phyloP scores from a whole-genome alignment of 2,113 vertebrate species.

The Aphyosemion australe region DNA sequence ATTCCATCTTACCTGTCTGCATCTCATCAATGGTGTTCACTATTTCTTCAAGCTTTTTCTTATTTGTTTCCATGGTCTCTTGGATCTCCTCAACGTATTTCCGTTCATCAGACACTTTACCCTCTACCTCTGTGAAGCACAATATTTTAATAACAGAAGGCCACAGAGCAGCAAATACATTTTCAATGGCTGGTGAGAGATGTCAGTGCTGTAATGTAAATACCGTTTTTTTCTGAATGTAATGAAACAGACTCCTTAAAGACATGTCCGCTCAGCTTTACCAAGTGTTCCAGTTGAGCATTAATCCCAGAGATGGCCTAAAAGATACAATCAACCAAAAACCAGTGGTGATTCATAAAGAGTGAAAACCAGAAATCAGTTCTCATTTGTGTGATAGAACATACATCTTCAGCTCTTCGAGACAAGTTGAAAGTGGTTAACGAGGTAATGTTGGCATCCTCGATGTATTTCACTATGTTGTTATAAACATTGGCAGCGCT shows the following conservation, averaged over 20 bases:
- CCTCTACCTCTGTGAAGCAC: slow-evolving; percentile 75
- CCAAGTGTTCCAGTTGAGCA: slow-evolving; percentile 83
- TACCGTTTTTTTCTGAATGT: slow-evolving; percentile 77
- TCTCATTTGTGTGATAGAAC: slow-evolving; percentile 44
- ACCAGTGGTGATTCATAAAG: neutral
- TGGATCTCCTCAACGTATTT: slow-evolving; percentile 83
- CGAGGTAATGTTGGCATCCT: slow-evolving; percentile 85
- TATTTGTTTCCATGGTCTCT: slow-evolving; percentile 77
- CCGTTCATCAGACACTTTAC: slow-evolving; percentile 75
- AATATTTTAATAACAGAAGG: neutral
- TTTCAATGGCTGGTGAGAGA: neutral
- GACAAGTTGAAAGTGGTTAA: slow-evolving; percentile 82
- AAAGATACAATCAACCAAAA: slow-evolving; percentile 21
- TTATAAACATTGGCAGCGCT: slow-evolving; percentile 93
- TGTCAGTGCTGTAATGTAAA: neutral
- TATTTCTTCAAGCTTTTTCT: slow-evolving; percentile 74
- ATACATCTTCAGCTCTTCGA: slow-evolving; percentile 85
- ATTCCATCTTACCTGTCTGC: slow-evolving; percentile 80
- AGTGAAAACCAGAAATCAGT: neutral
- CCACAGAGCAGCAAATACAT: neutral
- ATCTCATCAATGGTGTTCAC: slow-evolving; percentile 76
- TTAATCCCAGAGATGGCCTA: slow-evolving; percentile 86
- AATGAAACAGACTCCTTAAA: slow-evolving; percentile 82
- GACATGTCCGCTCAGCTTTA: slow-evolving; percentile 82
- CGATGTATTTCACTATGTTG: slow-evolving; percentile 87